Conservation (phyloP, 2,113 vertebrate genomes). For the Protomyctophum bolini region DNA sequence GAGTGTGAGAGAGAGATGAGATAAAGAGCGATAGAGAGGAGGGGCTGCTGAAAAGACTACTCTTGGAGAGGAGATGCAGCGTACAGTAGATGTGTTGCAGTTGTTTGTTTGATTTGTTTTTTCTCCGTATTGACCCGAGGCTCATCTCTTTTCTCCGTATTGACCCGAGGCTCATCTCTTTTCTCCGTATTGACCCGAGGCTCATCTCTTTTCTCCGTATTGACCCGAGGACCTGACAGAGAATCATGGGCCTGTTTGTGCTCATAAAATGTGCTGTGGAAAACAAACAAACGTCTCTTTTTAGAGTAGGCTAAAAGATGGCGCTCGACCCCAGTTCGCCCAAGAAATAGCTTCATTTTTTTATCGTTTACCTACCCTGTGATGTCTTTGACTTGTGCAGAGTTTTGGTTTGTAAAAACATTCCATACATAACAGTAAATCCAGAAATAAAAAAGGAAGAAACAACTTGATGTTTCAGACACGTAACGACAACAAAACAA, state of each 20-base stretch:
- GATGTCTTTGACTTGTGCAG: too few species aligned
- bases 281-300: slow-evolving; percentile 6
- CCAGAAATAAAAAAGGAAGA: too few species aligned
- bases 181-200: too few species aligned
- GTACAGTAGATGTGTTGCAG: neutral
- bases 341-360: too few species aligned
- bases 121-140: slow-evolving; percentile 1
- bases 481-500: too few species aligned
- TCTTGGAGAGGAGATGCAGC: neutral
- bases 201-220: too few species aligned
- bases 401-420: neutral
- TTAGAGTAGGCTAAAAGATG: neutral
- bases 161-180: neutral
- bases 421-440: neutral
- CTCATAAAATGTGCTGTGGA: neutral
- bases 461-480: too few species aligned
- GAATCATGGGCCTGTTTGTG: neutral
- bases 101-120: neutral
- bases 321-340: too few species aligned
- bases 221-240: neutral
- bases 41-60: neutral
- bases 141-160: slow-evolving; percentile 1
- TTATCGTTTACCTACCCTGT: too few species aligned
- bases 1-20: too few species aligned
- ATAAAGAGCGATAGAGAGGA: too few species aligned